Evolutionary conservation across 1,140 invertebrate genomes (phyloP), one percentile per base, ranked within the genome.

Genomic region (Drosophila carrolli): DNA sequence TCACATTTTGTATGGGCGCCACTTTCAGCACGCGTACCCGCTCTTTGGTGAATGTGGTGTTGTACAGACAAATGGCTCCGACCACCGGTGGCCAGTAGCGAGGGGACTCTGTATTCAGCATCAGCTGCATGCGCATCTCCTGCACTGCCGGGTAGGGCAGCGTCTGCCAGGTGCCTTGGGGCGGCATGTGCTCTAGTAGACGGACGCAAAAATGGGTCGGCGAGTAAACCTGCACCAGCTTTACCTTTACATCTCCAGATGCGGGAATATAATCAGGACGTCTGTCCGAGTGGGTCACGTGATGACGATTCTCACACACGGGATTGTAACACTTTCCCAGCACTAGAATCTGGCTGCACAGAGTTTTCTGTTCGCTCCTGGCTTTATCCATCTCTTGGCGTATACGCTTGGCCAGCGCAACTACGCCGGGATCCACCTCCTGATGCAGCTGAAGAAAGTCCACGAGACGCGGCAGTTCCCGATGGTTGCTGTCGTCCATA

Each of bases 401-500:
- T 8, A 83, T 76, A 0, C 14, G 11, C 1, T 51, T 58, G 8
- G 72, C 55, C 13, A 86, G 1, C 0, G 41, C 35, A 9, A 63
- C 16, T 0, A 88, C 11, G 6, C 4, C 14, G 2, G 53, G 14
- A 16, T 83, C 79, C 8, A 86, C 48, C 1, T n/a, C 2, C 14
- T 83, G 71, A 40, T 73, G 79, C 35, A 55, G 59, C 35, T 41
- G 11, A 5, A 79, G 19, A 14, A 86, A 83, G 50, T 89, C 67
- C 7, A 86, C 75, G 1, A 86, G 59, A 1, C 83, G 83, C 7
- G 83, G 75, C 62, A 86, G 10, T 44, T 88, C 60, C 11, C 46
- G 61, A 0, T 66, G 41, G 10, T 83, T 86, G 40, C 6, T 43
- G 1, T 83, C 63, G 16, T 79, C 83, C 10, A 89, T 37, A 1